A percentile compares a stretch with the other conserved stretches of the same genome.
phyloP scores from a whole-genome alignment of 2,797 vertebrate genomes.

The Hypotaenidia philippensis region DNA sequence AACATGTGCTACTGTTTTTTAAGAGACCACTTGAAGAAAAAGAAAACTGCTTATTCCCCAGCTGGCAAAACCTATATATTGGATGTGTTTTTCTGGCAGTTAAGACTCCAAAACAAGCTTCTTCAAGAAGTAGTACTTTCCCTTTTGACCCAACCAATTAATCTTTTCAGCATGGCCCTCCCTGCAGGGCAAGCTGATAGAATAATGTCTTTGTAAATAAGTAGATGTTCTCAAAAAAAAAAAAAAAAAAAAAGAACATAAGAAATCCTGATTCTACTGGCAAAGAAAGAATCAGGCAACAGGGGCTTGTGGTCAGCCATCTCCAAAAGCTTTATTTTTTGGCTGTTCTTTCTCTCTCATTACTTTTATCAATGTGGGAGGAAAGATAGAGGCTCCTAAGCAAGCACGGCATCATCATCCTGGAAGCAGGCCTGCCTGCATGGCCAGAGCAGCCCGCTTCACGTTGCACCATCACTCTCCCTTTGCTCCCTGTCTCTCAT shows the following conservation, averaged over 20 bases:
- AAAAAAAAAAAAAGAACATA: not conserved
- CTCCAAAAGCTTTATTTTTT: not conserved
- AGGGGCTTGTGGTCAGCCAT: accelerated
- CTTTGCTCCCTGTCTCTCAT: not conserved
- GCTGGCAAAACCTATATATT: not conserved
- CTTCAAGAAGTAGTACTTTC: not conserved
- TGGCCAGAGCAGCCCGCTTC: accelerated
- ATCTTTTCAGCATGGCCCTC: not conserved
- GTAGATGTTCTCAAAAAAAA: not conserved
- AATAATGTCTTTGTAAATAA: not conserved
- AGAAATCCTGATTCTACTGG: not conserved
- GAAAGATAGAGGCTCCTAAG: not conserved
- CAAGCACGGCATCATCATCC: not conserved
- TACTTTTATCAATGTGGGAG: not conserved
- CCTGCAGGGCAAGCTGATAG: not conserved
- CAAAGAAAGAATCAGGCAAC: not conserved
- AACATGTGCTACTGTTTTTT: not conserved
- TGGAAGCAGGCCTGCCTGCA: not conserved
- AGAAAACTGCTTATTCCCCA: not conserved
- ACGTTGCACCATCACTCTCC: accelerated
- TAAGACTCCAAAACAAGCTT: not conserved
- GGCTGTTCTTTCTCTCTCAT: not conserved
- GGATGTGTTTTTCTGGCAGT: not conserved
- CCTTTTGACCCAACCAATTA: not conserved
- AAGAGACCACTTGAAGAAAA: not conserved